Base-by-base conservation (phyloP, 2,888 invertebrate genomes). In the Ashinkailepas kermadecensis region DNA sequence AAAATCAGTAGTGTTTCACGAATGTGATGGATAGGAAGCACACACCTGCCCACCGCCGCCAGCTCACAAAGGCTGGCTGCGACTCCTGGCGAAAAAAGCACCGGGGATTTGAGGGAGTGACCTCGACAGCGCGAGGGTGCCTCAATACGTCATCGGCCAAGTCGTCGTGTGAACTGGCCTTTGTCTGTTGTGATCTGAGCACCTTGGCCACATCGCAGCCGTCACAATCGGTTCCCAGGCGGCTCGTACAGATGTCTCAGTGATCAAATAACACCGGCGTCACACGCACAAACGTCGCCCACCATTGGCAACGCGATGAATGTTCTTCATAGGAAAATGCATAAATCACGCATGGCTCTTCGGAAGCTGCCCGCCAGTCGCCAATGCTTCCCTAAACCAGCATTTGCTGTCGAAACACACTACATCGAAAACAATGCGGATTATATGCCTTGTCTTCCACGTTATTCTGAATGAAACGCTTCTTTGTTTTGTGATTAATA, bases 1-100 rank as follows among this genome's bases (percentile, higher is more conserved):
- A 74, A 74, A 74, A 74, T 74, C 74, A 74, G 74, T 23, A 21
- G 12, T 74, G 74, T 56, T 74, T 74, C 74, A 74, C 74, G 4
- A 7, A 10, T 39, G 39, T 74, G 74, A 74, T 74, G 74, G 74
- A 74, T 74, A 56, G 74, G 74, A 56, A 21, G 21, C 3, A 21
- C 54, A 9, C 74, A 74, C 74, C 74, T 74, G 74, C 74, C 74
- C 56, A 11, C 21, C 54, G 21, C 9, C 21, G 21, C 13, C 56
- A 10, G 39, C 9, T n/a, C 18, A 74, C 21, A 54, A 21, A 54
- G 56, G 74, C 56, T 74, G 21, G 10, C 74, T 21, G 74, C 21
- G 15, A 56, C 56, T 56, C 39, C 21, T 74, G 18, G 21, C 39
- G 56, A 7, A 74, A 56, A 74, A 74, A 56, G 21, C 18, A 2